Conservation (phyloP, 1,140 invertebrate species). For the Drosophila mauritiana region DNA sequence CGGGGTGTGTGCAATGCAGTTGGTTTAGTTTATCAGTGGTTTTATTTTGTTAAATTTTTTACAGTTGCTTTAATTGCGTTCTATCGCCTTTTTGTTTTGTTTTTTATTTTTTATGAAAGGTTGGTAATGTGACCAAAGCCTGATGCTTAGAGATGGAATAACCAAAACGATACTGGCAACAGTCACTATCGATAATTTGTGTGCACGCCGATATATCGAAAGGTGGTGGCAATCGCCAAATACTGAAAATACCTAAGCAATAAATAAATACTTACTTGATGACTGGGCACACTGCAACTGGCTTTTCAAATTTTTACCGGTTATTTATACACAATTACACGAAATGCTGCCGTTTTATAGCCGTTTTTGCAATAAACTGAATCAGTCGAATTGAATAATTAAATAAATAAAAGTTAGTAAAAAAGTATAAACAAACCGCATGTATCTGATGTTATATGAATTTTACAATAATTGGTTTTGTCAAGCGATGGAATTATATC, state of each 20-base stretch:
- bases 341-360: too few species aligned
- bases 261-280: neutral
- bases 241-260: neutral
- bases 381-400: too few species aligned
- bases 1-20: conserved; percentile 29
- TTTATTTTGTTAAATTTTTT: conserved; percentile 8
- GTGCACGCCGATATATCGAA: too few species aligned
- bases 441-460: too few species aligned
- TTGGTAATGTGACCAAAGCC: conserved; percentile 9
- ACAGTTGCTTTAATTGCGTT: conserved; percentile 23
- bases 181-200: neutral
- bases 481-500: too few species aligned
- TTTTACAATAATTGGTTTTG: too few species aligned
- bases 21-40: conserved; percentile 26
- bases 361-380: too few species aligned
- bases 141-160: neutral
- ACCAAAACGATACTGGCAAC: neutral
- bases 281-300: too few species aligned
- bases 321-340: neutral
- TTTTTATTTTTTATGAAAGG: conserved; percentile 29
- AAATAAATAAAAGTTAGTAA: too few species aligned
- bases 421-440: too few species aligned
- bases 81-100: conserved; percentile 28
- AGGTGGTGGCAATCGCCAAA: too few species aligned
- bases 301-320: too few species aligned